Conservation (phyloP, 2,888 invertebrate genomes). For the Chelonus formosanus region DNA sequence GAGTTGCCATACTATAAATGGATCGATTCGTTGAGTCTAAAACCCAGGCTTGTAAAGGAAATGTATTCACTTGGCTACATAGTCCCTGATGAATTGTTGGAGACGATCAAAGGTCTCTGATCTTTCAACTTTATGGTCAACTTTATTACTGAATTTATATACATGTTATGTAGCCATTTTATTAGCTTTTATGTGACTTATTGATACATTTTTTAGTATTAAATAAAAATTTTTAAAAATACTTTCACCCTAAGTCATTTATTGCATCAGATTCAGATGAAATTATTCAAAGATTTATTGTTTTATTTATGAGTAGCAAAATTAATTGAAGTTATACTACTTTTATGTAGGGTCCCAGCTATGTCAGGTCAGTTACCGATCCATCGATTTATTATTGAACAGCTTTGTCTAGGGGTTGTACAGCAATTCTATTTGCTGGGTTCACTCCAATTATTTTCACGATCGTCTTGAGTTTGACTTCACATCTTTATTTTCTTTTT, state of each 20-base stretch:
- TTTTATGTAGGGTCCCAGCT: no score
- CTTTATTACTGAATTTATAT: no score
- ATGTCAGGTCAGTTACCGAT: constrained; percentile 17
- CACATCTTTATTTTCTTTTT: background rate
- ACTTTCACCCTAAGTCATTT: no score
- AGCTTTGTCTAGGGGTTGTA: constrained; percentile 12
- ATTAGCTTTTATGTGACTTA: no score
- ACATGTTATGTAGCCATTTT: no score
- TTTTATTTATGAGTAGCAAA: no score
- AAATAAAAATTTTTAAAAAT: no score
- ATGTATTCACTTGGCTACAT: constrained; percentile 73
- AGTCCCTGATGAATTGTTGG: constrained; percentile 59
- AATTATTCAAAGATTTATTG: no score
- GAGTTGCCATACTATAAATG: constrained; percentile 80
- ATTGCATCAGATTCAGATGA: no score
- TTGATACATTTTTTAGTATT: no score
- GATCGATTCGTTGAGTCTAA: constrained; percentile 72
- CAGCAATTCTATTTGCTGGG: constrained; percentile 36
- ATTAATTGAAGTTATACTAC: no score
- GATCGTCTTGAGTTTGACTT: constrained; percentile 32
- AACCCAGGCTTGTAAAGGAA: constrained; percentile 71
- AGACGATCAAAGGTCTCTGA: constrained; percentile 36
- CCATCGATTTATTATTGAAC: constrained; percentile 13
- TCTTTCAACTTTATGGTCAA: background rate
- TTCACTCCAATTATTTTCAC: constrained; percentile 43